Evolutionary conservation across 2,888 invertebrate genomes (phyloP).

Genomic region (Cabera pusaria): DNA sequence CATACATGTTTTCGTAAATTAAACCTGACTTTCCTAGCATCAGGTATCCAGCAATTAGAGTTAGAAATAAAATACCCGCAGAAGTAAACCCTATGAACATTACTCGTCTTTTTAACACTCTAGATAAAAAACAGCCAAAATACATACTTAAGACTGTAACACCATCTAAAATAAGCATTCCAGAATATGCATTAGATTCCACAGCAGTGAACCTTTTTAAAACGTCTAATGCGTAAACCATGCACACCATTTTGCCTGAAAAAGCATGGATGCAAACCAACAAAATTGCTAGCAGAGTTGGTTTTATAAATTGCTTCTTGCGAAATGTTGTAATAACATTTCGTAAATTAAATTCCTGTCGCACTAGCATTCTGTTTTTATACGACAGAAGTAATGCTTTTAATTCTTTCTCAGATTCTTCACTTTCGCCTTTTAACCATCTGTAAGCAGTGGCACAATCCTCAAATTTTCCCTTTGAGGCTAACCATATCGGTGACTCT

Average conservation of each 20-base stretch:
- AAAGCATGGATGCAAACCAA: slow-evolving; percentile 32
- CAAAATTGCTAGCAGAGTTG: slow-evolving; percentile 30
- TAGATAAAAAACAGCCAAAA: slow-evolving; percentile 35
- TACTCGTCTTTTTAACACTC: slow-evolving; percentile 35
- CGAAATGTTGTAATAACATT: background rate
- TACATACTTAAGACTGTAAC: slow-evolving; percentile 48
- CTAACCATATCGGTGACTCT: slow-evolving; percentile 50
- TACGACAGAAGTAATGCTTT: slow-evolving; percentile 35
- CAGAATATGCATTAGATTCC: slow-evolving; percentile 41
- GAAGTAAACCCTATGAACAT: slow-evolving; percentile 37
- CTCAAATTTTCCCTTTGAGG: slow-evolving; percentile 39
- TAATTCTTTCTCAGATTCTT: slow-evolving; percentile 29
- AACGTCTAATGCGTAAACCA: slow-evolving; percentile 48
- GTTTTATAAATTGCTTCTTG: slow-evolving; percentile 38
- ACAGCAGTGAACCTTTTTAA: slow-evolving; percentile 44
- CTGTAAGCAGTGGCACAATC: slow-evolving; percentile 43
- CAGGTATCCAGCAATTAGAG: slow-evolving; percentile 37
- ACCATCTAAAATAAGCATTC: slow-evolving; percentile 50
- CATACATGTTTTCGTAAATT: slow-evolving; percentile 35
- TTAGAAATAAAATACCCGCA: slow-evolving; percentile 35
- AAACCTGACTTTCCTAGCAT: slow-evolving; percentile 32
- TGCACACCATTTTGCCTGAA: slow-evolving; percentile 46
- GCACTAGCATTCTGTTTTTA: slow-evolving; percentile 16
- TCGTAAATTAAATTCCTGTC: background rate
- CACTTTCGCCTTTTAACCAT: slow-evolving; percentile 41